phyloP scores from a whole-genome alignment of 2,888 invertebrate genomes.

The Heteropelma amictum region DNA sequence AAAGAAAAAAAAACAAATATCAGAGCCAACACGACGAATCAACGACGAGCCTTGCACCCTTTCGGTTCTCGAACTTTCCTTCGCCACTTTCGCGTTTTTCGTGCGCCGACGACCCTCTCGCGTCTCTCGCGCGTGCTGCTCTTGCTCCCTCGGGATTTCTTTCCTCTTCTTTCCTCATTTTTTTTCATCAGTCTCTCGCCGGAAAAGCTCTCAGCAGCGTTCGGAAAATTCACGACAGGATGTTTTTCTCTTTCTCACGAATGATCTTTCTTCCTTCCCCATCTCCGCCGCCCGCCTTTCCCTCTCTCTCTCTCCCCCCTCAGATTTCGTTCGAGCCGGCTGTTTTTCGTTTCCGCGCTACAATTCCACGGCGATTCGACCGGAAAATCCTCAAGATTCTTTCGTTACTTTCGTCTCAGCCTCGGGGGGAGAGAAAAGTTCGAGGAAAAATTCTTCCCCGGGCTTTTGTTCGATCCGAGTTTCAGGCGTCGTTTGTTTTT shows the following conservation, averaged over 20 bases:
- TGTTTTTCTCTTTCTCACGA: conserved; percentile 10
- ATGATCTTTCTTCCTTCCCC: neutral
- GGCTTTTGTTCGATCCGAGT: conserved; percentile 21
- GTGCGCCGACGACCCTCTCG: no score
- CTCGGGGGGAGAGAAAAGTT: no score
- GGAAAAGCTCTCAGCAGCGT: conserved; percentile 5
- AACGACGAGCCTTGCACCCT: conserved; percentile 1
- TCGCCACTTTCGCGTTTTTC: no score
- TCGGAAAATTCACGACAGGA: neutral
- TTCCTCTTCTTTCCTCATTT: conserved; percentile 12
- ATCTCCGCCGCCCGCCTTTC: conserved; percentile 5
- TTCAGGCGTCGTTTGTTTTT: conserved; percentile 1
- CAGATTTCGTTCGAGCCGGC: neutral
- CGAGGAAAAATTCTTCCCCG: no score
- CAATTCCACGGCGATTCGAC: no score
- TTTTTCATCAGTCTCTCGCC: conserved; percentile 25
- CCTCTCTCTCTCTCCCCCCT: conserved; percentile 36
- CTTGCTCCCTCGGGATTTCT: no score
- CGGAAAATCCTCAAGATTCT: no score
- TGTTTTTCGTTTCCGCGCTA: neutral
- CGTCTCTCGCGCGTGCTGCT: no score
- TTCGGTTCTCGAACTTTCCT: no score
- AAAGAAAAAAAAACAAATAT: no score
- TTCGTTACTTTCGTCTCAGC: no score
- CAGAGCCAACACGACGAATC: neutral